Evolutionary conservation across 2,888 invertebrate species (phyloP).

Genomic region (Drosophila subsilvestris): DNA sequence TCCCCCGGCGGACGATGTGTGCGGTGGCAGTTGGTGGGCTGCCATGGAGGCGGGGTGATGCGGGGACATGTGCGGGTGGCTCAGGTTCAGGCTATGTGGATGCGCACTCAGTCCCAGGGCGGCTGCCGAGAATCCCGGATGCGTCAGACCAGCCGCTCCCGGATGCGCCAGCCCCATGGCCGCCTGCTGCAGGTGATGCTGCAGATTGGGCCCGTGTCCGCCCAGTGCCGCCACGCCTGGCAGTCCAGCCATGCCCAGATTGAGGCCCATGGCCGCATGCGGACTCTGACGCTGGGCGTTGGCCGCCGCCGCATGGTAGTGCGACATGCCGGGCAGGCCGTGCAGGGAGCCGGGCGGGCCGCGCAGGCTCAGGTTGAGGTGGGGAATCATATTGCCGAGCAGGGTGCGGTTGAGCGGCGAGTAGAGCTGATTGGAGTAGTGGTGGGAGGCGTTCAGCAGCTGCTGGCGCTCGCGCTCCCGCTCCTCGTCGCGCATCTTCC

Average conservation of each 20-base stretch:
- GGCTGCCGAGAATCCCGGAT: conserved; percentile 82
- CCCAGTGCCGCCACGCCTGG: conserved; percentile 67
- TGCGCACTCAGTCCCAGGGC: conserved; percentile 82
- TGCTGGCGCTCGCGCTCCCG: conserved; percentile 84
- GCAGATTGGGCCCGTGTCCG: conserved; percentile 79
- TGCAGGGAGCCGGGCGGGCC: conserved; percentile 81
- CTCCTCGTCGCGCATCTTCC: conserved; percentile 84
- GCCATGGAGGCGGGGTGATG: conserved; percentile 77
- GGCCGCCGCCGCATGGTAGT: conserved; percentile 82
- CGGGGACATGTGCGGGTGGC: conserved; percentile 82
- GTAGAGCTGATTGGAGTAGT: conserved; percentile 83
- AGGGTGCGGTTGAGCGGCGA: conserved; percentile 81
- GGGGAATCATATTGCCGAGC: conserved; percentile 82
- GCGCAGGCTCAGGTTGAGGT: conserved; percentile 81
- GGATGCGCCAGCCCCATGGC: conserved; percentile 80
- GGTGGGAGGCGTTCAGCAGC: conserved; percentile 82
- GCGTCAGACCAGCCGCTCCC: conserved; percentile 73
- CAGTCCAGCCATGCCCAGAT: conserved; percentile 81
- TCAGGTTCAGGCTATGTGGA: conserved; percentile 80
- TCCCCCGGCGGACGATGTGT: conserved; percentile 53
- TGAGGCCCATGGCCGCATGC: conserved; percentile 81
- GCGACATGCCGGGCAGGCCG: conserved; percentile 81
- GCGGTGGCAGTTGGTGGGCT: conserved; percentile 81
- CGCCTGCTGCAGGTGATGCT: conserved; percentile 82
- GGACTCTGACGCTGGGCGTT: conserved; percentile 83